Base-by-base conservation (phyloP, 2,797 vertebrate species). In the Gadopsis bispinosus region DNA sequence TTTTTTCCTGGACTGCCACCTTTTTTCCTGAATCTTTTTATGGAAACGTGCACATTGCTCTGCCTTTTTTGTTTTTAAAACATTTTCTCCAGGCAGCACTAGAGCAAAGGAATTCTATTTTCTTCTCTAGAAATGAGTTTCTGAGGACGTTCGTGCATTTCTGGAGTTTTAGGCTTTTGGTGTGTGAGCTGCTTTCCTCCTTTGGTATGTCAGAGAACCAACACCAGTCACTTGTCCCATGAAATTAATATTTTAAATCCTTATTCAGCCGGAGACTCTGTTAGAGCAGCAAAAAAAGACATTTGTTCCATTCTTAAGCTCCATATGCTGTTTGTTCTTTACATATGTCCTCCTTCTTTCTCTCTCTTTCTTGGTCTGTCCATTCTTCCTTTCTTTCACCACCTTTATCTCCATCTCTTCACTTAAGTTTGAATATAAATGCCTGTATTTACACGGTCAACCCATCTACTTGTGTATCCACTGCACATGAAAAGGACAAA, bases 371-470 rank as follows among this genome's bases (percentile, higher is more conserved):
- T 47, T 5, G 16, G 16, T 41, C 50, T 39, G 17, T 45, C 55
- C 13, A 4, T 59, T 75, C 12, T 63, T 35, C 20, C 16, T 53
- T 10, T 73, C 45, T 67, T 20, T 56, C 56, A 54, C 41, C 3
- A 2, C 50, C 67, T 55, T 29, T 14, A 14, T 48, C 54, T 41
- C 19, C 3, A 2, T 45, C 12, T 55, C 7, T 12, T 9, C 64
- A 58, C 31, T 59, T 11, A 58, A 1, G 51, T 54, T 73, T 39
- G 7, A 37, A 64, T 29, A 48, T 37, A 4, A 62, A 50, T 31
- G 29, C 41, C 54, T 64, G 41, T 64, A 47, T 61, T 61, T 58
- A 75, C 53, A 39, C 47, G 78, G 74, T 73, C 59, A 79, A 64
- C 45, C 5, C 54, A 58, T 73, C 62, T 1, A 69, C 62, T 55